Base-by-base conservation (phyloP, 2,797 vertebrate species). In the Sebastes aleutianus region DNA sequence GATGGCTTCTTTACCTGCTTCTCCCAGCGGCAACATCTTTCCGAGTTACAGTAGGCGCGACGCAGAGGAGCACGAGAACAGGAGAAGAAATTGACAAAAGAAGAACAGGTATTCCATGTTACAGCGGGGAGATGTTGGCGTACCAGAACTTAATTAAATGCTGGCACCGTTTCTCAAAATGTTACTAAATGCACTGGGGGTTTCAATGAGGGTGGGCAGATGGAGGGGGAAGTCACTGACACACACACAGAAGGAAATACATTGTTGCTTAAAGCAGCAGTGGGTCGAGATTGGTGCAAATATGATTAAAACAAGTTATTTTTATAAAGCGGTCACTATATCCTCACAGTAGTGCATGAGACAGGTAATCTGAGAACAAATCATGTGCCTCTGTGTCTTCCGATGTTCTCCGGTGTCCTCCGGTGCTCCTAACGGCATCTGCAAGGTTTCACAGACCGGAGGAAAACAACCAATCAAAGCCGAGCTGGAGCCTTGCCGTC, bases 1-100 rank as follows among this genome's bases (percentile, higher is more conserved):
- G 92, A 94, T 93, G 92, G 88, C 91, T 94, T 91, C 84, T 93
- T 95, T 94, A 95, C 95, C 94, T 94, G 92, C 72, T 85, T 93
- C 79, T 95, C 93, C 93, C 93, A 81, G 74, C 90, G 91, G 93
- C 84, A 73, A 84, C 89, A 63, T 95, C 92, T 94, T 93, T 90
- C 86, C 82, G 70, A 82, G 91, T 89, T 86, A 89, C 85, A 86
- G 79, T 84, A 76, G 86, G 78, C 61, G 64, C 79, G 76, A 83
- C 79, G 78, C 89, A 89, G 85, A 91, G 86, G 74, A 92, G 90
- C 91, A 86, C 14, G 73, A 82, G 85, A 89, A 88, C 79, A 90
- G 79, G 75, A 92, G 78, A 82, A 87, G 84, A 80, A 85, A 88
- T 89, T 91, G 85, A 93, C 90, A 91, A 94, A 93, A 89, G 86